Evolutionary conservation across 2,113 vertebrate species (phyloP), one percentile per base, ranked within the genome.

Genomic region (Pao palembangensis): DNA sequence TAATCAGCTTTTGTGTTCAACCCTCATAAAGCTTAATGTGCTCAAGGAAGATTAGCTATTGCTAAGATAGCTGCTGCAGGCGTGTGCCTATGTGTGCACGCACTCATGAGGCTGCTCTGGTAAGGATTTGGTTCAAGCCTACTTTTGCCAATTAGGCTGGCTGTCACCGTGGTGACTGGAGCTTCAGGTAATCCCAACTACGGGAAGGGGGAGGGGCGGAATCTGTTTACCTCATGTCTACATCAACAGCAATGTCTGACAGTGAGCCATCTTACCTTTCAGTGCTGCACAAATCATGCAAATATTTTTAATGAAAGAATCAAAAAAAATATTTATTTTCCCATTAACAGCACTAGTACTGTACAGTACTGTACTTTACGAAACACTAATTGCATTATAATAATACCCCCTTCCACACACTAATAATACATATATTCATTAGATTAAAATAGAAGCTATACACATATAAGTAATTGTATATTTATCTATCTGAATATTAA

Each of bases 41-140:
- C 88, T 88, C 87, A 88, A 70, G 86, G 80, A 73, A 88, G 90
- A 90, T 91, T 89, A 90, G 83, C 83, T 79, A 20, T 76, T 84
- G 80, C 78, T 78, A 81, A 84, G 58, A 41, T 87, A 84, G 71
- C 73, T 68, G 71, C 61, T 78, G 49, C n/a, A 58, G 31, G 53
- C 62, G 59, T 44, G 54, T 55, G 55, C 59, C 58, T 34, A 58
- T 31, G 47, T 47, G 47, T 62, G 52, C 46, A 49, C 63, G 41
- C 62, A 19, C 65, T 48, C 61, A 57, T 66, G 67, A 41, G 71
- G 25, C 21, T 69, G 50, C 65, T 58, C 55, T 71, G 66, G 69
- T 64, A 65, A 74, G 74, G 79, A 79, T 88, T 89, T 83, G 65
- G 57, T 59, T 76, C 77, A 77, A 85, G 78, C 82, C 76, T 84